Base-by-base conservation (phyloP, 1,140 invertebrate genomes). In the Hermatobates lingyangjiaoensis region DNA sequence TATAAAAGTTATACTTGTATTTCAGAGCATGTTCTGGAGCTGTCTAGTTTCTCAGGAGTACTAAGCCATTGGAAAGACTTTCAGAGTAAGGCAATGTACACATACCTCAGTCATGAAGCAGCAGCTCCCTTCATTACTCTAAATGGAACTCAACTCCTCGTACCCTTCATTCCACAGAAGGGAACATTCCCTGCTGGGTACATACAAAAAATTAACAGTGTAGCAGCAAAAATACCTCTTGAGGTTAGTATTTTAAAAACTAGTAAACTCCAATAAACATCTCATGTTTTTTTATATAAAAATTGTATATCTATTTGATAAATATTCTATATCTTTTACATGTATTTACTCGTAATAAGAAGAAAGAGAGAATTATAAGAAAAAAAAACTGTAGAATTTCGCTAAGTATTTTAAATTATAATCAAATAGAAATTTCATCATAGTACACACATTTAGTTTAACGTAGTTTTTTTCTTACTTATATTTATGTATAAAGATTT, bases 11-110 rank as follows among this genome's bases (percentile, higher is more conserved):
- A 14, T 21, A n/a, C 15, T 27, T 45, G 15, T 53, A 50, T 52
- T 52, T 46, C 39, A 61, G 58, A 53, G 42, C 51, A 55, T 25
- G 54, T 56, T 27, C 38, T 64, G 34, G 58, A 61, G 51, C 38
- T 63, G 12, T 51, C 56, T 10, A 63, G 56, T 23, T 62, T 63
- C 45, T 57, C 60, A 3, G 62, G 62, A 27, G 57, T 64, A 14
- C 60, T 64, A 54, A 61, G 59, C 34, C 63, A 64, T 48, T 64
- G 63, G 63, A 57, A 58, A 42, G 60, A 64, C 48, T 64, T 57
- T 46, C 50, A 62, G 25, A 57, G 58, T 25, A 44, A 63, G 20
- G 60, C 60, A 1, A 60, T 61, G 0, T 63, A 59, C 47, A 60
- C 61, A 18, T 64, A 64, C 30, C 47, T 63, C 15, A 59, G 57